phyloP scores from a whole-genome alignment of 2,113 vertebrate genomes.

The Hemiscyllium ocellatum region DNA sequence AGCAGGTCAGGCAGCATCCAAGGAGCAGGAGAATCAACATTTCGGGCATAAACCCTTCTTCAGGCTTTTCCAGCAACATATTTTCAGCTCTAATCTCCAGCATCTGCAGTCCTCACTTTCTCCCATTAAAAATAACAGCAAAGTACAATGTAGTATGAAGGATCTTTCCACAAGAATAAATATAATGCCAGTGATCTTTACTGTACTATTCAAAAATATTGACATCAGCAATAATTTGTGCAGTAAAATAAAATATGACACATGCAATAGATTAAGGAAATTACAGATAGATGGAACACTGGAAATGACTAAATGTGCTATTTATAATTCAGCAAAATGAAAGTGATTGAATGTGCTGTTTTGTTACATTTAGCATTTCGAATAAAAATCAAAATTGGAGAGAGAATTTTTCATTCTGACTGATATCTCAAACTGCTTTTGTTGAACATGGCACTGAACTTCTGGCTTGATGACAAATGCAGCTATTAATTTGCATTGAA shows the following conservation, averaged over 20 bases:
- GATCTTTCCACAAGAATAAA: background rate
- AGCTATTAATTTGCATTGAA: background rate
- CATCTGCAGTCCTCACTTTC: no score
- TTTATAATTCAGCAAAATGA: background rate
- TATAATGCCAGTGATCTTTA: background rate
- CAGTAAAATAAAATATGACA: background rate
- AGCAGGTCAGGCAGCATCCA: no score
- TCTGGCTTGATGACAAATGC: background rate
- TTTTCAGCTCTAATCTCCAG: no score
- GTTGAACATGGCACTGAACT: background rate
- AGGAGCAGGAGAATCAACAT: no score
- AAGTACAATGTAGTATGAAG: background rate
- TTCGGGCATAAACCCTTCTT: no score
- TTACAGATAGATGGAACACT: background rate
- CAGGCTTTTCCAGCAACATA: no score
- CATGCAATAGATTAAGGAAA: background rate
- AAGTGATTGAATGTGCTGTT: background rate
- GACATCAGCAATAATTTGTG: background rate
- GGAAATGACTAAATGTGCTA: no score
- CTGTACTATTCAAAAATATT: background rate
- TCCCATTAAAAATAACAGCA: background rate
- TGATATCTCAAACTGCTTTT: background rate
- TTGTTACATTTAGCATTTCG: background rate
- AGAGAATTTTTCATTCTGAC: background rate
- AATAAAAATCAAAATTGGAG: background rate